Evolutionary conservation across 2,888 invertebrate genomes (phyloP).

Genomic region (Craniophora ligustri): DNA sequence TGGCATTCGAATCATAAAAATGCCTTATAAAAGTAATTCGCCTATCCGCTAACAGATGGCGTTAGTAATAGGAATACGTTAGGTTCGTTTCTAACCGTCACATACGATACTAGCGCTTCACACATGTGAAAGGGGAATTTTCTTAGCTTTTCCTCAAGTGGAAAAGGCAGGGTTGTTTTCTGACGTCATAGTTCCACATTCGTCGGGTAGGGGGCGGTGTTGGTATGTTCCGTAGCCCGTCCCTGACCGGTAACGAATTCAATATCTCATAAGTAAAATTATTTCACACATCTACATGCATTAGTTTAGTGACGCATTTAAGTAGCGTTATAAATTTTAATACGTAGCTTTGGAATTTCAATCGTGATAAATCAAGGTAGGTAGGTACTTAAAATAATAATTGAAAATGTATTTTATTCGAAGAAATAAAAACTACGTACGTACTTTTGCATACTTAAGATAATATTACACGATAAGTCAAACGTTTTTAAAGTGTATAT

Average conservation of each 20-base stretch:
- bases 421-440: too few species aligned
- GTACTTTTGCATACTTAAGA: too few species aligned
- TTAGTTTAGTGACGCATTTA: slow-evolving; percentile 32
- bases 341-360: background rate
- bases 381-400: too few species aligned
- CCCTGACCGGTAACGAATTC: slow-evolving; percentile 21
- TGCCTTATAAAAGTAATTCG: slow-evolving; percentile 56
- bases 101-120: slow-evolving; percentile 69
- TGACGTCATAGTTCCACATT: slow-evolving; percentile 75
- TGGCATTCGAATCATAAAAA: slow-evolving; percentile 55
- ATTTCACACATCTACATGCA: slow-evolving; percentile 25
- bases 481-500: too few species aligned
- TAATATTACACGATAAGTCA: too few species aligned
- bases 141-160: slow-evolving; percentile 78
- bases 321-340: background rate
- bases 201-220: slow-evolving; percentile 81
- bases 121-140: slow-evolving; percentile 71
- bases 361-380: background rate
- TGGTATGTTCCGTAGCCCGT: slow-evolving; percentile 33
- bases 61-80: slow-evolving; percentile 37
- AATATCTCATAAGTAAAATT: slow-evolving; percentile 6
- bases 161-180: slow-evolving; percentile 71
- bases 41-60: slow-evolving; percentile 83
- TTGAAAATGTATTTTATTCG: too few species aligned
- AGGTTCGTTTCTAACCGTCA: slow-evolving; percentile 39